Percentiles rank a stretch among this genome's conserved stretches.
phyloP scores from a whole-genome alignment of 2,888 invertebrate species.

The Apamea monoglypha region DNA sequence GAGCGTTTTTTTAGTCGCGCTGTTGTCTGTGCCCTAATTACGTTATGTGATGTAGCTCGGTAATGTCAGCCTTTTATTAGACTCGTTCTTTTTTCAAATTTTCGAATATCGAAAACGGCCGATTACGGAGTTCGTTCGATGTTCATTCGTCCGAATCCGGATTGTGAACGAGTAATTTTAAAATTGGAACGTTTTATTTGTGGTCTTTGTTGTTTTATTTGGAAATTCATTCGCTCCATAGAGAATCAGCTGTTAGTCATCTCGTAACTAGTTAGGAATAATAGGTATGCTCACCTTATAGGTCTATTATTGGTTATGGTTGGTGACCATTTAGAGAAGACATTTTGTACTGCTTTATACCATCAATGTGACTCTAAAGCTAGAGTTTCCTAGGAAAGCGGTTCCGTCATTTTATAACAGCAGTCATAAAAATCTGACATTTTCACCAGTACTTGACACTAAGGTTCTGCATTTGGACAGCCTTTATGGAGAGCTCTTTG shows the following conservation, averaged over 20 bases:
- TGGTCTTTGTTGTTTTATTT: constrained; percentile 40
- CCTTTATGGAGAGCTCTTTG: background rate
- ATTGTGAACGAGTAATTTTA: constrained; percentile 71
- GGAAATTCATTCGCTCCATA: constrained; percentile 45
- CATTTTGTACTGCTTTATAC: background rate
- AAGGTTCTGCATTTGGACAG: background rate
- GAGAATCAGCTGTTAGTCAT: constrained; percentile 47
- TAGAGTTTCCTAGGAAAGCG: background rate
- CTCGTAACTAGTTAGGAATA: constrained; percentile 2
- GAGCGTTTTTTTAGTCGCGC: constrained; percentile 76
- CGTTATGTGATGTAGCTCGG: constrained; percentile 79
- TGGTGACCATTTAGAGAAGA: background rate
- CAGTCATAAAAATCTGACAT: background rate
- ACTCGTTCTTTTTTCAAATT: constrained; percentile 71
- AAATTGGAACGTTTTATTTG: constrained; percentile 56
- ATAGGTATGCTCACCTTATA: background rate
- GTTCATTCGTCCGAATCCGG: constrained; percentile 67
- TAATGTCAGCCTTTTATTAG: constrained; percentile 74
- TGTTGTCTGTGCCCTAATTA: constrained; percentile 84
- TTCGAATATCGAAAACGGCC: constrained; percentile 69
- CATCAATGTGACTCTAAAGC: background rate
- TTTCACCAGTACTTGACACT: background rate
- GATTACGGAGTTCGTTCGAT: constrained; percentile 64
- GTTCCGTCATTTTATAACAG: background rate
- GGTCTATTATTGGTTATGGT: background rate